A percentile compares a stretch with the other conserved stretches of the same genome.
Conservation (phyloP, 2,113 vertebrate species). For the Phalacrocorax carbo region DNA sequence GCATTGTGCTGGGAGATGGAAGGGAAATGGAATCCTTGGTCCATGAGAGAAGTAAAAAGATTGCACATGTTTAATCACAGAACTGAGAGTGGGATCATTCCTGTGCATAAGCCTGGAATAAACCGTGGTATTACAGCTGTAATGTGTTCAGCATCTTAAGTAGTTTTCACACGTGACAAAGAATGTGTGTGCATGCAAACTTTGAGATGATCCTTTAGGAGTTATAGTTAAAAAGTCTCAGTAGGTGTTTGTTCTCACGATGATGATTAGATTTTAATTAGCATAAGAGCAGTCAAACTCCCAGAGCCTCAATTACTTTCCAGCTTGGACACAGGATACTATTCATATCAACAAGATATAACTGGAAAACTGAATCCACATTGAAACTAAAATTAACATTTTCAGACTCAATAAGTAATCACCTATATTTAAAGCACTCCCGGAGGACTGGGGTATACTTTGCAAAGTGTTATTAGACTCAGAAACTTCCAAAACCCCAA, state of each 20-base stretch:
- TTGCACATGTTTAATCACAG: background rate
- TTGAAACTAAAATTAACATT: slow-evolving; percentile 18
- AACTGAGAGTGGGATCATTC: background rate
- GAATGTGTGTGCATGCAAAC: background rate
- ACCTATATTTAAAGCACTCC: background rate
- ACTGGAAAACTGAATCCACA: background rate
- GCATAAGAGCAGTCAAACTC: slow-evolving; percentile 28
- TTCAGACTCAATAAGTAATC: background rate
- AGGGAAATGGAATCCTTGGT: background rate
- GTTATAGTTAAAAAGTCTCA: slow-evolving; percentile 20
- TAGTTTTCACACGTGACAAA: background rate
- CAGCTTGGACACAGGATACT: slow-evolving; percentile 4
- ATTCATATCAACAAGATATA: slow-evolving; percentile 28
- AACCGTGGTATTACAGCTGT: background rate
- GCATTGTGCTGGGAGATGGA: background rate
- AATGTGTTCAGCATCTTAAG: slow-evolving; percentile 13
- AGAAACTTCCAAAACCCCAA: background rate
- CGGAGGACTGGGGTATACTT: background rate
- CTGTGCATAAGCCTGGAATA: background rate
- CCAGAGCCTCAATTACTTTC: slow-evolving; percentile 27
- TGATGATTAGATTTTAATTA: slow-evolving; percentile 64
- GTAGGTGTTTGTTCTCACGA: slow-evolving; percentile 39
- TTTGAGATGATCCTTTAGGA: slow-evolving; percentile 19
- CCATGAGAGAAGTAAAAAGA: background rate
- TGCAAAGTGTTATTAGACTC: background rate